Base-by-base conservation (phyloP, 2,888 invertebrate species). In the Candidula unifasciata region DNA sequence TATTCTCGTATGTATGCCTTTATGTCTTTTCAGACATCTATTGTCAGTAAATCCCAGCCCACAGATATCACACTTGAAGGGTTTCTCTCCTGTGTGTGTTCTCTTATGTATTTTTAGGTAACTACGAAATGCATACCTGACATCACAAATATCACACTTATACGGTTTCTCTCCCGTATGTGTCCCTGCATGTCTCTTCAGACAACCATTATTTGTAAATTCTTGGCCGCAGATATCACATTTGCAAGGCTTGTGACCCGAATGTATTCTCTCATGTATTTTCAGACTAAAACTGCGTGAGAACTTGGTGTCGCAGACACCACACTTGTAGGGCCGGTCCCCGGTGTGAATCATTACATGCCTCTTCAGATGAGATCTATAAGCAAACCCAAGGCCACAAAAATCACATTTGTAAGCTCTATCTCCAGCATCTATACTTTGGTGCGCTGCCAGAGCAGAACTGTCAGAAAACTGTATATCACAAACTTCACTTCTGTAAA, bases 401-500 rank as follows among this genome's bases (percentile, higher is more conserved):
- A 68, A 6, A 68, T 30, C 68, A 68, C 68, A 68, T 30, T 68
- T 68, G 68, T 2, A 68, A 30, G 68, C 30, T 30, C 33, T 27
- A 10, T 30, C 21, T 3, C 27, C 33, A 5, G n/a, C 21, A 2
- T 68, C 30, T 44, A 13, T 10, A 44, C 8, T 44, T 6, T 44
- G 44, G 44, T 44, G 44, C 8, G 8, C 44, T 44, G 44, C 44
- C 44, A 44, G 44, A 13, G 8, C 13, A 13, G 13, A 13, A 13
- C 8, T 44, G 44, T 44, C 13, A 44, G 44, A 10, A 44, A 44
- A 44, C 44, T 13, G 6, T 13, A 44, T 44, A 10, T 13, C 44
- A 44, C 44, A 44, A 0, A 81, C 73, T n/a, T 77, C 60, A 73
- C 84, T 82, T 21, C 76, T 33, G 54, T 81, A 77, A 13, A 83